A percentile compares a stretch with the other conserved stretches of the same genome.
phyloP scores from a whole-genome alignment of 2,113 vertebrate genomes.

The Triplophysa tibetana region DNA sequence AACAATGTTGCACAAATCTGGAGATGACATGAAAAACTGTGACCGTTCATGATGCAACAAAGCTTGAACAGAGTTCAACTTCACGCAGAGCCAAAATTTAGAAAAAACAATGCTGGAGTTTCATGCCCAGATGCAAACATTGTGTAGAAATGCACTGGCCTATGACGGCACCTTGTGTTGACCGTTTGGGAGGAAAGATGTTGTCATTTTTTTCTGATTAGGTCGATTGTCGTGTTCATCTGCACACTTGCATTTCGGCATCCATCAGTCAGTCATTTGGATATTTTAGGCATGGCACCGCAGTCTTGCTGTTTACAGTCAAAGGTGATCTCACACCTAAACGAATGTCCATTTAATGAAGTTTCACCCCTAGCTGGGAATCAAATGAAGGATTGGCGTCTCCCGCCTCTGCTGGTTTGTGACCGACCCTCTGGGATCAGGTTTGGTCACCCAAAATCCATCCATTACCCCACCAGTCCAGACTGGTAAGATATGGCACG shows the following conservation, averaged over 20 bases:
- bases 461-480: conserved; percentile 10
- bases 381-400: conserved; percentile 18
- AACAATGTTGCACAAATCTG: background rate
- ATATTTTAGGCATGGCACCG: background rate
- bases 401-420: background rate
- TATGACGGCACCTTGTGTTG: too few species aligned
- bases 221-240: background rate
- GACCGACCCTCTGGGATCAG: background rate
- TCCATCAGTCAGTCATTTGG: background rate
- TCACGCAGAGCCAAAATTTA: too few species aligned
- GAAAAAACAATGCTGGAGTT: too few species aligned
- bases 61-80: too few species aligned
- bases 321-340: background rate
- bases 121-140: too few species aligned
- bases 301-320: conserved; percentile 12
- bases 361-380: background rate
- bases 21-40: background rate
- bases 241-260: background rate
- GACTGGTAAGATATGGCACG: conserved; percentile 30
- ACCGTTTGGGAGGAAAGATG: too few species aligned
- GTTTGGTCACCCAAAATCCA: conserved; percentile 11
- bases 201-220: too few species aligned
- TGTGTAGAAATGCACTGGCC: too few species aligned
- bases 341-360: conserved; percentile 14
- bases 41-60: conserved; percentile 8